Percentiles rank a stretch among this genome's conserved stretches.
Evolutionary conservation across 2,888 invertebrate species (phyloP).

Genomic region (Ophion ellenae): DNA sequence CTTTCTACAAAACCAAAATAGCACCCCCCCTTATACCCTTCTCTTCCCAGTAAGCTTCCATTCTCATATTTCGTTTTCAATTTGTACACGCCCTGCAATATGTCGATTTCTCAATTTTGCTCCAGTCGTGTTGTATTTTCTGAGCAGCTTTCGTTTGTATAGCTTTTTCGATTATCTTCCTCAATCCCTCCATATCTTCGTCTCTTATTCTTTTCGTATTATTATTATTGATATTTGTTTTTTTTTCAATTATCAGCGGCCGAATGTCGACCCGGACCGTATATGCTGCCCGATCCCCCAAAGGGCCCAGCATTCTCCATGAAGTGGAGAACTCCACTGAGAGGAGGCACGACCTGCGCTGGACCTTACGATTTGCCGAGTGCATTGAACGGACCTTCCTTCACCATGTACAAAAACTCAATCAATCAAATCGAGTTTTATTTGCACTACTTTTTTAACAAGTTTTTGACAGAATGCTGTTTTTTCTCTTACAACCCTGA

Average conservation of each 20-base stretch:
- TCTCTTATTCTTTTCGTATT: neutral
- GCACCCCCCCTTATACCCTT: neutral
- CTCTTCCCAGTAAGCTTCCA: neutral
- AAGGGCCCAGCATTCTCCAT: constrained; percentile 71
- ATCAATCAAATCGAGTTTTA: neutral
- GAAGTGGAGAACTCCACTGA: constrained; percentile 68
- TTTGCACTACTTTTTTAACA: neutral
- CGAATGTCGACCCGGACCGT: constrained; percentile 72
- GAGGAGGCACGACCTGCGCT: constrained; percentile 57
- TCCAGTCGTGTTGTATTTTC: no score
- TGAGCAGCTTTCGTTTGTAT: neutral
- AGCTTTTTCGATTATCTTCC: neutral
- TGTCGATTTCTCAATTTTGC: neutral
- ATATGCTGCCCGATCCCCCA: constrained; percentile 60
- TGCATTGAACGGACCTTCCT: constrained; percentile 68
- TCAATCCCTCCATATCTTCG: neutral
- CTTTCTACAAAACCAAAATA: neutral
- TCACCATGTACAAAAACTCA: constrained; percentile 69
- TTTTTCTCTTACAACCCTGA: no score
- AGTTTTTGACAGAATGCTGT: neutral
- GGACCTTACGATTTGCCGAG: constrained; percentile 70
- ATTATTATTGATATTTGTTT: neutral
- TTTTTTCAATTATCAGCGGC: neutral
- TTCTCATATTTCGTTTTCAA: neutral
- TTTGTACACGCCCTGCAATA: no score